A percentile compares a stretch with the other conserved stretches of the same genome.
These are phyloP conservation scores for Hartigia nigra DNA, from an alignment of 2,888 invertebrate species.

Conservation along the genomic window DNA sequence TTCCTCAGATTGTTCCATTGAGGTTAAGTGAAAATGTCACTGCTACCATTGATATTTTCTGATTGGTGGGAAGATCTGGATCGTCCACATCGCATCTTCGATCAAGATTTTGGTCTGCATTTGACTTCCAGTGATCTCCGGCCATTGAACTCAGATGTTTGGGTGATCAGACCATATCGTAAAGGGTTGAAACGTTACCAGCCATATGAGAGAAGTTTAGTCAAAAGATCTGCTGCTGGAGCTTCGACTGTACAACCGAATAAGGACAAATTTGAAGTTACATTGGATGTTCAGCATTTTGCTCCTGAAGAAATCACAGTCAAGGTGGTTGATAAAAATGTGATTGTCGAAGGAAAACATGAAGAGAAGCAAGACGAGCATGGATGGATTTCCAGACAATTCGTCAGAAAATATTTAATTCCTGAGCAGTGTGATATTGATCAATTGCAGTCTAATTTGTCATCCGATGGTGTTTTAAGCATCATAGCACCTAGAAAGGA, in stretches of 20 bases:
- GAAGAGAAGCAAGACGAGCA: conserved; percentile 89
- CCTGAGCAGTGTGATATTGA: conserved; percentile 73
- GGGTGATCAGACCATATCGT: conserved; percentile 21
- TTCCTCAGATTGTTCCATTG: neutral
- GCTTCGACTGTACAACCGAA: conserved; percentile 81
- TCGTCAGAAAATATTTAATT: conserved; percentile 64
- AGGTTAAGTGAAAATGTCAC: conserved; percentile 51
- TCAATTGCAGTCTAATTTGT: conserved; percentile 79
- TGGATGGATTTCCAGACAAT: conserved; percentile 70
- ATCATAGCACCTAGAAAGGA: conserved; percentile 77
- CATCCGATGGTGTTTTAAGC: conserved; percentile 85
- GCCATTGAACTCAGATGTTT: conserved; percentile 64
- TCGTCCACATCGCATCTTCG: conserved; percentile 78
- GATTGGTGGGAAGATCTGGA: conserved; percentile 66
- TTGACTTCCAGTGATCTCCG: conserved; percentile 78
- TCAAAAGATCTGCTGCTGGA: conserved; percentile 75
- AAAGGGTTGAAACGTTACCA: conserved; percentile 70
- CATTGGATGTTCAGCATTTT: conserved; percentile 82
- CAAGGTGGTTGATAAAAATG: conserved; percentile 76
- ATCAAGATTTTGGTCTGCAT: conserved; percentile 83
- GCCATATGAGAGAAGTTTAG: conserved; percentile 75
- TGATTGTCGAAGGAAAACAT: conserved; percentile 82
- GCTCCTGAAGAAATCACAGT: conserved; percentile 81
- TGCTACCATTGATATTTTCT: conserved; percentile 64
- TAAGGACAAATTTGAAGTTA: conserved; percentile 76